phyloP scores from a whole-genome alignment of 2,888 invertebrate genomes.

The Polydrusus pterygomalis region DNA sequence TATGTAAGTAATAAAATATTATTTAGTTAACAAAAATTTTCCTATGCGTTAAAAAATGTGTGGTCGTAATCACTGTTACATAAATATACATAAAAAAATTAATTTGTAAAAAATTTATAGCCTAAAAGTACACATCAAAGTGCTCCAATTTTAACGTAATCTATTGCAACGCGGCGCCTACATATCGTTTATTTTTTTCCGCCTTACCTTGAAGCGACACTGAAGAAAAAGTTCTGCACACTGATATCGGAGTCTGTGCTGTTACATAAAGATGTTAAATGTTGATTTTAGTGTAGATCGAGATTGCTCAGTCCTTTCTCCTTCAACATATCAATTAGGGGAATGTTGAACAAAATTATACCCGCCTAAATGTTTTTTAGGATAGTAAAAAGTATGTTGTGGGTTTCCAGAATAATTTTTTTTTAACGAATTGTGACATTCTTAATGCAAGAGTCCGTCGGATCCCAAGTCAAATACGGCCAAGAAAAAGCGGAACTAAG shows the following conservation, averaged over 20 bases:
- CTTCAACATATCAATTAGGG: neutral
- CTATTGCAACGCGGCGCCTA: neutral
- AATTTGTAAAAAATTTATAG: neutral
- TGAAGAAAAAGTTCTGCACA: constrained; percentile 1
- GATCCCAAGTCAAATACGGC: too few species aligned
- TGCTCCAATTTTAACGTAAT: constrained; percentile 1
- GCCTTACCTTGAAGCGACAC: constrained; percentile 24
- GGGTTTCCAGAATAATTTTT: too few species aligned
- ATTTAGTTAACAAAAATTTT: neutral
- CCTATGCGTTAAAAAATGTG: neutral
- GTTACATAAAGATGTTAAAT: constrained; percentile 11
- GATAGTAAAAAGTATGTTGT: too few species aligned
- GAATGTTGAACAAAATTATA: neutral
- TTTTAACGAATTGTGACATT: too few species aligned
- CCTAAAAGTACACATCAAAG: neutral
- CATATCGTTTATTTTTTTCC: constrained; percentile 2
- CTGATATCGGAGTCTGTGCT: too few species aligned
- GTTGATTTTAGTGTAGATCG: neutral
- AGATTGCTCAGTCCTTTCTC: constrained; percentile 22
- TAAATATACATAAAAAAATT: neutral
- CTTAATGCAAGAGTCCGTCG: too few species aligned
- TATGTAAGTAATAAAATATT: neutral
- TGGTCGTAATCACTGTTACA: neutral
- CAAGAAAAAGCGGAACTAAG: too few species aligned
- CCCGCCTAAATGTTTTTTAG: too few species aligned